These are phyloP conservation scores for Orchesellides sinensis DNA, from an alignment of 2,888 invertebrate genomes.

Conservation along the genomic window DNA sequence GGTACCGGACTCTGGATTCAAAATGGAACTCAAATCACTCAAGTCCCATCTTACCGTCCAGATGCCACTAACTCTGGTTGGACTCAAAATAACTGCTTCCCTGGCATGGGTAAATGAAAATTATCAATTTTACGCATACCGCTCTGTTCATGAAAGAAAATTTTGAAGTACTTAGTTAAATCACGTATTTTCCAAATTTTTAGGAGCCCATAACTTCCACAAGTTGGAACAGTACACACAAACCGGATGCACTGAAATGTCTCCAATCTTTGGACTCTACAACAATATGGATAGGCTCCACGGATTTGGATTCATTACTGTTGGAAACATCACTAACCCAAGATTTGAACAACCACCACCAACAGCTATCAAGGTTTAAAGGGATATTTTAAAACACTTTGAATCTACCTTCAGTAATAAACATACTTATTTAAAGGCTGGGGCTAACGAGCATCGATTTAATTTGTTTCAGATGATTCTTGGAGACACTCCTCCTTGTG, in stretches of 20 bases:
- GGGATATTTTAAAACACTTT: no score
- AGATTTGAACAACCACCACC: conserved; percentile 67
- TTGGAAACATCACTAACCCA: conserved; percentile 51
- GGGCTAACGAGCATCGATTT: background rate
- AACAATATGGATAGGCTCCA: conserved; percentile 51
- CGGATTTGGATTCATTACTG: conserved; percentile 69
- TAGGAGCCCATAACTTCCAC: conserved; percentile 58
- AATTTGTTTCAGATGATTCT: conserved; percentile 29
- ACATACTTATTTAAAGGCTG: background rate
- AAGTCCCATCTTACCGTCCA: conserved; percentile 49
- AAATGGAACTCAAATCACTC: conserved; percentile 46
- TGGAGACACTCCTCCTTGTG: conserved; percentile 37
- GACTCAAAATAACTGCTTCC: conserved; percentile 69
- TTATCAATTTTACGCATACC: background rate
- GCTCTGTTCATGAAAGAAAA: no score
- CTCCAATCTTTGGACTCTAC: conserved; percentile 66
- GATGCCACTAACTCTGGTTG: conserved; percentile 42
- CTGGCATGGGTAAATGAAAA: conserved; percentile 65
- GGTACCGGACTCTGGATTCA: conserved; percentile 70
- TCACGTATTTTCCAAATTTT: background rate
- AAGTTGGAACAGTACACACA: conserved; percentile 48
- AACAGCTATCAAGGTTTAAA: conserved; percentile 57
- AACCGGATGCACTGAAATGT: conserved; percentile 57
- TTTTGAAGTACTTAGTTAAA: background rate
- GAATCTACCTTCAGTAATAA: conserved; percentile 18